These are phyloP conservation scores for Pollimyrus isidori DNA, from an alignment of 2,113 vertebrate genomes.

Conservation along the genomic window DNA sequence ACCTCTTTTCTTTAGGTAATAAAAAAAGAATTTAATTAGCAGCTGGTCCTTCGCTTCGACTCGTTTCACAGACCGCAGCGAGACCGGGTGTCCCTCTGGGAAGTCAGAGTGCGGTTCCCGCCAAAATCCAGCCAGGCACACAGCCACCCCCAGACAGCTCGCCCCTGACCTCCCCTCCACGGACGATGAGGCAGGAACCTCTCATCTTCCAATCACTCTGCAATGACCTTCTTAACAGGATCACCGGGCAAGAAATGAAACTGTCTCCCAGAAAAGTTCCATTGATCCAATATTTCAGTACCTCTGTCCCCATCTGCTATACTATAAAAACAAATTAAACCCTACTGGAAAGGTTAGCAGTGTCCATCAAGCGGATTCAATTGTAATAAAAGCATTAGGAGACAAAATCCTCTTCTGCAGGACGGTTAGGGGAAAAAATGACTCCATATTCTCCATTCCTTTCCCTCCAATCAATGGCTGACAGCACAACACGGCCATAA, in stretches of 20 bases:
- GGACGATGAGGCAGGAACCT: not conserved
- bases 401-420: not conserved
- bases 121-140: not conserved
- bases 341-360: not conserved
- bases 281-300: not conserved
- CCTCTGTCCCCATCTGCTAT: not conserved
- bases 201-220: not conserved
- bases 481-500: not conserved
- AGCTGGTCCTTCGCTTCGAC: slow-evolving; percentile 43
- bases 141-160: not conserved
- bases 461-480: not conserved
- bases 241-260: not conserved
- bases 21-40: slow-evolving; percentile 35
- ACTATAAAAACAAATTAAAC: not conserved
- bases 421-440: not conserved
- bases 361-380: not conserved
- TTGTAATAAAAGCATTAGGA: not conserved
- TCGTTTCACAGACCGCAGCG: slow-evolving; percentile 36
- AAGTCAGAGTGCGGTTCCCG: not conserved
- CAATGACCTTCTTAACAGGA: not conserved
- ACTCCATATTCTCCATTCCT: not conserved
- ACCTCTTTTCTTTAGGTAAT: slow-evolving; percentile 40
- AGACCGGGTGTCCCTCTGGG: not conserved
- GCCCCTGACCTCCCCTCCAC: not conserved
- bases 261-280: not conserved